Base-by-base conservation (phyloP, 2,113 vertebrate genomes). In the Tapirus terrestris region DNA sequence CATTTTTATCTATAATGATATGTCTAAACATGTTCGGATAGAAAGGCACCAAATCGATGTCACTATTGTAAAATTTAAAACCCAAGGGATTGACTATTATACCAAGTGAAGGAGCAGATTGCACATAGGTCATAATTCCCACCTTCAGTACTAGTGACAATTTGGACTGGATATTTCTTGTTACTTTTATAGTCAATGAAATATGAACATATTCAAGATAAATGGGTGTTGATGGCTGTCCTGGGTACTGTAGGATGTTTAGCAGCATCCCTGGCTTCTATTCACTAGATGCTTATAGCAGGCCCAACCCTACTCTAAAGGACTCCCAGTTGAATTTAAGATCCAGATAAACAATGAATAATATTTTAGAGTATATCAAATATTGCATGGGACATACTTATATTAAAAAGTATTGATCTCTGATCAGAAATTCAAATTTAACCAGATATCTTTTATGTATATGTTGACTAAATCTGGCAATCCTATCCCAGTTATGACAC, bases 331-430 rank as follows among this genome's bases (percentile, higher is more conserved):
- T 86, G 14, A 79, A 67, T 63, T 73, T 53, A 73, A 90, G 96
- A 45, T 92, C 58, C 45, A 95, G 16, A 77, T 72, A 79, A 96
- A 84, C 20, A 93, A 25, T n/a, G 72, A 76, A 60, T 72, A 79
- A 27, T 72, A 63, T 51, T 79, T 70, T 86, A 25, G 39, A 73
- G 61, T 58, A 70, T 33, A 83, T 39, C 80, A 63, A 82, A 39
- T 82, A 43, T 63, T 63, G 14, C 12, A 20, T 21, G 36, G 27
- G 58, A 43, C 27, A 48, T 67, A 53, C 51, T 53, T 16, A 39
- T 90, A 48, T 31, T 65, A 18, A 29, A 86, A 88, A 89, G 33
- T 70, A 43, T 70, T 75, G 12, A 39, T 6, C 18, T 8, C 31
- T 90, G 3, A 39, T 39, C 27, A 31, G 8, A 94, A 75, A 85